A percentile compares a stretch with the other conserved stretches of the same genome.
These are phyloP conservation scores for Rapana venosa DNA, from an alignment of 2,888 invertebrate genomes.

Conservation along the genomic window DNA sequence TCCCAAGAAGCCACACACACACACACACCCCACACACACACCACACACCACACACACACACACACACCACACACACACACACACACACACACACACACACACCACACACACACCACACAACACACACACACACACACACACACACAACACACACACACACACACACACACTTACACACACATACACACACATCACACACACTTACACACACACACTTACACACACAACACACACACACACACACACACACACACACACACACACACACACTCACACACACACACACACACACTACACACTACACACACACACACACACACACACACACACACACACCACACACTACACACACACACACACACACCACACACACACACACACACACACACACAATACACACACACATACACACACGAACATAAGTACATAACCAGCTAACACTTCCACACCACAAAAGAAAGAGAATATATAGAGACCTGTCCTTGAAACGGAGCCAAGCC, in stretches of 20 bases:
- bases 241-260: neutral
- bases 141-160: neutral
- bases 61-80: neutral
- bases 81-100: neutral
- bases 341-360: conserved; percentile 2
- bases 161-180: neutral
- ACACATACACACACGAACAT: neutral
- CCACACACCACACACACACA: neutral
- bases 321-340: conserved; percentile 2
- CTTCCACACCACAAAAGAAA: neutral
- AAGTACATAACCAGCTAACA: neutral
- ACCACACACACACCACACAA: no score
- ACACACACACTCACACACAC: conserved; percentile 23
- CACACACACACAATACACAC: conserved; percentile 25
- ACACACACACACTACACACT: conserved; percentile 30
- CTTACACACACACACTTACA: neutral
- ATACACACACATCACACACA: neutral
- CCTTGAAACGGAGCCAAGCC: neutral
- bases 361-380: conserved; percentile 16
- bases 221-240: conserved; percentile 9
- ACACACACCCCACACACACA: neutral
- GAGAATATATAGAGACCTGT: no score
- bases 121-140: neutral
- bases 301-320: conserved; percentile 26
- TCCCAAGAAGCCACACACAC: neutral